Base-by-base conservation (phyloP, 2,113 vertebrate genomes). In the Nymphicus hollandicus region DNA sequence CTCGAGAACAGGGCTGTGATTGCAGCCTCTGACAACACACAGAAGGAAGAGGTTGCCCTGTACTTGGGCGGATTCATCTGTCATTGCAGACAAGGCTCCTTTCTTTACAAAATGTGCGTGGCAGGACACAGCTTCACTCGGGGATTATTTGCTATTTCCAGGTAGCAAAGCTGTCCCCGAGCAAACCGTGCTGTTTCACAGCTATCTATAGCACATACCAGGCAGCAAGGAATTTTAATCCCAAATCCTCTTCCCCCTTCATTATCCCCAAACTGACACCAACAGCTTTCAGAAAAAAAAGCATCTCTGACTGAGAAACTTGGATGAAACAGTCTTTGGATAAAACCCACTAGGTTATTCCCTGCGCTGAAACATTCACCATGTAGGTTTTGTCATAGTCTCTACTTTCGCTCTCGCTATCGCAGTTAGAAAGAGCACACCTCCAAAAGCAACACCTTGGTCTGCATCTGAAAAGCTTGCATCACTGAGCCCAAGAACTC, bases 101-200 rank as follows among this genome's bases (percentile, higher is more conserved):
- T 64, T 60, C 72, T 69, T 92, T 66, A 86, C 94, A 55, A 74
- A 95, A 91, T 92, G 81, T 61, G 72, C 53, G 1, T 20, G 66
- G 80, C 3, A 1, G 84, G 81, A 79, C 39, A 28, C 60, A 60
- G 81, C 70, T 64, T 85, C 72, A 33, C 80, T 66, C 37, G 2
- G 5, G 94, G 93, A 96, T 96, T 97, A 94, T 85, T 70, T 96
- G 95, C 96, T 97, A 96, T 97, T 97, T 97, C 83, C 97, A 97
- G 95, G 96, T 94, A 96, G 93, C 89, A 96, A 97, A 97, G 96
- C 94, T 70, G 85, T 85, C 94, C 94, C 85, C 0, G 20, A 93
- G 82, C 89, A 95, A 95, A 95, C 91, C 22, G 87, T n/a, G 0
- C 85, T 81, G 17, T 86, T 96, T 96, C 90, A 52, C 84, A 91